Evolutionary conservation across 2,113 vertebrate genomes (phyloP).

Genomic region (Panthera uncia): DNA sequence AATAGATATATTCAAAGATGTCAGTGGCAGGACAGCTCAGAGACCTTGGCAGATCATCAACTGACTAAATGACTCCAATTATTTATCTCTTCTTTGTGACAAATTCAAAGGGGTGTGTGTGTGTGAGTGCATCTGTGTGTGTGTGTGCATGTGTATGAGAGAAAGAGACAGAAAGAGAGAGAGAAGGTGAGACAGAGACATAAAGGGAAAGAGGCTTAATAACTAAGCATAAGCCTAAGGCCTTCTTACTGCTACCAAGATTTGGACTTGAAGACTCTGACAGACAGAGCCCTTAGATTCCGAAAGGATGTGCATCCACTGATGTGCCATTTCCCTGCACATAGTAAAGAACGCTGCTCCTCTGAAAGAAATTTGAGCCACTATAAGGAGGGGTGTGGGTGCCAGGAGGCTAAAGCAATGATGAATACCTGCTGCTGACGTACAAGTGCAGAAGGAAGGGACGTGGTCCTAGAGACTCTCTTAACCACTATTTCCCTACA

Average conservation of each 20-base stretch:
- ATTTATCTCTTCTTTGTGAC: background rate
- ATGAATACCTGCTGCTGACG: background rate
- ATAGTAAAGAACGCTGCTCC: background rate
- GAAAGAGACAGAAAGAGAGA: background rate
- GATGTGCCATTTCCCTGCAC: background rate
- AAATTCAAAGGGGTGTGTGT: background rate
- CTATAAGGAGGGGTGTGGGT: background rate
- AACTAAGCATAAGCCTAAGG: background rate
- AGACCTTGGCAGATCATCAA: background rate
- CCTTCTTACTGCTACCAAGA: background rate
- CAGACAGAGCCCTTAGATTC: background rate
- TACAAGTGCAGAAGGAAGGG: background rate
- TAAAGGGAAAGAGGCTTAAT: background rate
- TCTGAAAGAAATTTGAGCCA: background rate
- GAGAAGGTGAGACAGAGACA: background rate
- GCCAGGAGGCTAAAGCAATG: background rate
- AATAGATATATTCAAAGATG: background rate
- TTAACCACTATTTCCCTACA: background rate
- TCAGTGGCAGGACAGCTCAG: background rate
- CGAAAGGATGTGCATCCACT: background rate
- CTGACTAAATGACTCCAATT: background rate
- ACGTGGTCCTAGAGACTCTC: background rate
- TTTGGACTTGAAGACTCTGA: background rate
- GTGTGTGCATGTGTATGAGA: background rate
- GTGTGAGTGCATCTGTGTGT: background rate